Evolutionary conservation across 2,888 invertebrate genomes (phyloP).

Genomic region (Trichacis sp.): DNA sequence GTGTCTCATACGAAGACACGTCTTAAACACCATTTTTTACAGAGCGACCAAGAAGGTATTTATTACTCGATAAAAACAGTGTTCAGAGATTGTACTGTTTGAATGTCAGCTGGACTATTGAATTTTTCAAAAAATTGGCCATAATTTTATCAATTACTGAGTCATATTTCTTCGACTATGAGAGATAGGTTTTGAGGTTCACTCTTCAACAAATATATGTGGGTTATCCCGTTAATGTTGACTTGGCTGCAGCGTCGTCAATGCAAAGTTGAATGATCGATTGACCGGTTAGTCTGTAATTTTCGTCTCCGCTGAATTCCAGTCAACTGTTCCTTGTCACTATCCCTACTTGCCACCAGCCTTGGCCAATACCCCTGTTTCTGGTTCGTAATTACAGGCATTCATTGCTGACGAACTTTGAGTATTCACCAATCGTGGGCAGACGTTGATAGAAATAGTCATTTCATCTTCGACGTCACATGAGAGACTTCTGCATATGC

Average conservation of each 20-base stretch:
- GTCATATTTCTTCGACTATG: too few species aligned
- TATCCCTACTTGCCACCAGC: conserved; percentile 44
- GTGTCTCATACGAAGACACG: too few species aligned
- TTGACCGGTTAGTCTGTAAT: conserved; percentile 59
- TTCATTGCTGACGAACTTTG: conserved; percentile 63
- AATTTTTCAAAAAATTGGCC: conserved; percentile 4
- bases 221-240: neutral
- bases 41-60: too few species aligned
- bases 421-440: conserved; percentile 53
- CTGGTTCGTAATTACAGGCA: conserved; percentile 67
- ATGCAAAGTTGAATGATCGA: conserved; percentile 42
- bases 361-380: conserved; percentile 47
- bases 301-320: conserved; percentile 52
- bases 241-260: neutral
- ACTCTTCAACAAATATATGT: too few species aligned
- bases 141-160: too few species aligned
- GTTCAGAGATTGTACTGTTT: too few species aligned
- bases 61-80: too few species aligned
- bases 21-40: too few species aligned
- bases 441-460: conserved; percentile 48
- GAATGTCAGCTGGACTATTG: too few species aligned
- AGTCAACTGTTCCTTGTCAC: conserved; percentile 50
- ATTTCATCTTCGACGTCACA: conserved; percentile 42
- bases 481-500: too few species aligned
- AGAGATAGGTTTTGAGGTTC: too few species aligned